Evolutionary conservation across 2,797 vertebrate species (phyloP), one percentile per base, ranked within the genome.

Genomic region (Melanotaenia maccullochi): DNA sequence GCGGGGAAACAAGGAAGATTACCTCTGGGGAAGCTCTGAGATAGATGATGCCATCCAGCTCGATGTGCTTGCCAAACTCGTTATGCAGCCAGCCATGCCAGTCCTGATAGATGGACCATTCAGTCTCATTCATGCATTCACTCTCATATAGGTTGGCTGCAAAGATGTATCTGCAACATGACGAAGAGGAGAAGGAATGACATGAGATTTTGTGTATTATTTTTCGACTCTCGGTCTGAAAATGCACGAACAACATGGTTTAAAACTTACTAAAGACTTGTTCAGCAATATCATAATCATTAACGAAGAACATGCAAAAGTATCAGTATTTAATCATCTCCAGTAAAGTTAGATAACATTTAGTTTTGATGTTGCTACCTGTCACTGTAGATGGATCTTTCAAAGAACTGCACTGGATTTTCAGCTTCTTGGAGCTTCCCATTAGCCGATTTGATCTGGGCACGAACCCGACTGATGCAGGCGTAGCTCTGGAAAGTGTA

Each of bases 101-200:
- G 90, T 99, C 97, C 90, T 98, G 96, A 84, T 99, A 99, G 79
- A 99, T 82, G 0, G 96, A 93, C 97, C 97, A 98, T 40, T 99
- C 97, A 0, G 96, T 97, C 73, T 98, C 97, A 25, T 95, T 98
- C 92, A 99, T 85, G 74, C 96, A 98, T 60, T 96, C 96, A 13
- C 95, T 96, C 73, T 99, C 97, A 0, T 96, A 97, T 0, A 98
- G 89, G 85, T 97, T 99, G 57, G 96, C 94, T 55, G 97, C 96
- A 91, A 99, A 99, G 75, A 99, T 96, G 54, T 97, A 99, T 75
- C 97, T 99, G 71, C 0, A 12, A 59, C 24, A 60, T 4, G 18
- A 65, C 11, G 22, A 36, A 36, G 22, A 40, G 3, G 11, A 44
- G 6, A 61, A 52, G 38, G 22, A 32, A 9, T 3, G 0, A 36